phyloP scores from a whole-genome alignment of 2,113 vertebrate species.

The Scartelaos histophorus region DNA sequence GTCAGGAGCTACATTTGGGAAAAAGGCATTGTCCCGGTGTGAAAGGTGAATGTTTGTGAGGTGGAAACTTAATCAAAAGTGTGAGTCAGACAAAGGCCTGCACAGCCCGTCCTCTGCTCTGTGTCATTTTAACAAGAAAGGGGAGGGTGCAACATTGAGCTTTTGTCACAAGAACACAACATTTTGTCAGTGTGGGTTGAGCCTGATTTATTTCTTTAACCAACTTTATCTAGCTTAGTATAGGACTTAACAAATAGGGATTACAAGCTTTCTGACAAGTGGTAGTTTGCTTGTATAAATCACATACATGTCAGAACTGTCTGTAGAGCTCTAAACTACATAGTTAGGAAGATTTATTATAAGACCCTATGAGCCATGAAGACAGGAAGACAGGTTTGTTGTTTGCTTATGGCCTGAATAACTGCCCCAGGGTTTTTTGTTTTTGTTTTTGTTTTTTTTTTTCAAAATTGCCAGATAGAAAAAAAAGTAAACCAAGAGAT shows the following conservation, averaged over 20 bases:
- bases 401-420: neutral
- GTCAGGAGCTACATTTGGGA: constrained; percentile 57
- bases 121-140: constrained; percentile 49
- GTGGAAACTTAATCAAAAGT: constrained; percentile 70
- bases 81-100: constrained; percentile 56
- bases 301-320: neutral
- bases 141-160: constrained; percentile 40
- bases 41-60: constrained; percentile 71
- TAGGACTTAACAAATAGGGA: neutral
- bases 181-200: constrained; percentile 10
- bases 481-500: no score
- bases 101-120: constrained; percentile 32
- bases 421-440: no score
- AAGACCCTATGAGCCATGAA: neutral
- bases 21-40: constrained; percentile 62
- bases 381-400: neutral
- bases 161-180: constrained; percentile 38
- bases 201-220: constrained; percentile 40
- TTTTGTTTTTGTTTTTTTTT: no score
- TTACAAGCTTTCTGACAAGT: neutral
- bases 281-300: neutral
- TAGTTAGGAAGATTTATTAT: neutral
- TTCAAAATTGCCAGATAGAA: no score
- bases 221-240: constrained; percentile 9
- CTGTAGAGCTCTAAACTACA: neutral